A percentile compares a stretch with the other conserved stretches of the same genome.
phyloP scores from a whole-genome alignment of 2,797 vertebrate genomes.

The Bradypodion pumilum region DNA sequence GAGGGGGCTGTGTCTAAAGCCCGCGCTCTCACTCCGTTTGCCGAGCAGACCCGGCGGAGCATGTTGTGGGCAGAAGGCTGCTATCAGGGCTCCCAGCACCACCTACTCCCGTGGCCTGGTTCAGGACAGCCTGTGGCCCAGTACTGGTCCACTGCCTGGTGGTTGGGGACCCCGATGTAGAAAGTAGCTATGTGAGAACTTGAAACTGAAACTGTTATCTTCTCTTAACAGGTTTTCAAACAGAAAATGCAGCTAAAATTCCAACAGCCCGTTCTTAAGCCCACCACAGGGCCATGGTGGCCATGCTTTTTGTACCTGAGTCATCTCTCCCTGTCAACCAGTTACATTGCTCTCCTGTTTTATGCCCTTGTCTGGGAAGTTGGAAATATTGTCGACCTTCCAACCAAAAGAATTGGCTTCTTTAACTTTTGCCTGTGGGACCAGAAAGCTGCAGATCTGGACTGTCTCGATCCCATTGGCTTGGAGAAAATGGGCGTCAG shows the following conservation, averaged over 20 bases:
- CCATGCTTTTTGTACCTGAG: neutral
- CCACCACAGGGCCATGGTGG: neutral
- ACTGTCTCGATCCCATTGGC: constrained; percentile 48
- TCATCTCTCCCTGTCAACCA: neutral
- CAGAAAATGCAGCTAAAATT: neutral
- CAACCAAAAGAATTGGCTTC: constrained; percentile 71
- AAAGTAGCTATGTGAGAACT: neutral
- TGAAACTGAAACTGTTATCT: neutral
- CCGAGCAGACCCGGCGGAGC: too few species aligned
- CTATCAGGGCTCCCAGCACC: too few species aligned
- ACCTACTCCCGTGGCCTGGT: too few species aligned
- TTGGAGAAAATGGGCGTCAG: constrained; percentile 59
- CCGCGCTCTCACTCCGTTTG: too few species aligned
- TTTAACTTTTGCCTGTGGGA: constrained; percentile 77
- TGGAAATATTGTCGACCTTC: constrained; percentile 61
- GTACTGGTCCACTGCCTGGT: too few species aligned
- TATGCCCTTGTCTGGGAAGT: constrained; percentile 64
- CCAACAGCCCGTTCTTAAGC: fast-evolving
- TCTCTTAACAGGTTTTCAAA: constrained; percentile 36
- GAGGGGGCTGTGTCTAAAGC: too few species aligned
- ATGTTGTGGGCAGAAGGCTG: too few species aligned
- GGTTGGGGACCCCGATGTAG: too few species aligned
- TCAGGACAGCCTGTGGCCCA: too few species aligned
- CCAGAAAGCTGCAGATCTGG: constrained; percentile 9
- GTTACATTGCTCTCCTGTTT: constrained; percentile 49